Base-by-base conservation (phyloP, 2,113 vertebrate genomes). In the Aphelocoma coerulescens region DNA sequence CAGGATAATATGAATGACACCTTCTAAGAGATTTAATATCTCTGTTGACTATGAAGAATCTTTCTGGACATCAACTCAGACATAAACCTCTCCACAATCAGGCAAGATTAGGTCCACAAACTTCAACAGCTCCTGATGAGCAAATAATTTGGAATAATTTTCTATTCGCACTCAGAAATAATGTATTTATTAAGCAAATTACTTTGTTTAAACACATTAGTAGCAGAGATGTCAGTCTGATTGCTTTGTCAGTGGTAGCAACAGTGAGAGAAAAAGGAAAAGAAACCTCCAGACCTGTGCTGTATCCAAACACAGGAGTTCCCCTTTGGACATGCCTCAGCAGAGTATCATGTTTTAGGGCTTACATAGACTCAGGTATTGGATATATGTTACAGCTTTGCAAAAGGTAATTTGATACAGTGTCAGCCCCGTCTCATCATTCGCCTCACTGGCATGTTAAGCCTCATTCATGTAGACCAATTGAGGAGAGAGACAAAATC, bases 341-440 rank as follows among this genome's bases (percentile, higher is more conserved):
- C 80, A 94, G 76, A 73, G 49, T 93, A 97, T 97, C 91, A 59
- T 67, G 62, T 95, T 97, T 95, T 91, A 95, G 68, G 65, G 59
- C 49, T 90, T 93, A 95, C 91, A 88, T 5, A 35, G 71, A 22
- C 59, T 92, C 3, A 13, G 43, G 81, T 89, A 95, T 67, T 93
- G 65, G 92, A 94, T 95, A 96, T 84, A 33, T 95, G 97, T 84
- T 94, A 69, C 52, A 62, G 88, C 85, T 96, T 97, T 96, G 89
- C 94, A 73, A 90, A 83, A 62, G 44, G 95, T 94, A 97, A 97
- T 73, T 72, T 75, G 93, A 97, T 95, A 96, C 0, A 0, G 94
- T 96, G 95, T 96, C 90, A 96, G 83, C 57, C 54, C 30, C 1
- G 12, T 90, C 93, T 95, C 90, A 93, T 96, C 94, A 76, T 76